phyloP scores from a whole-genome alignment of 2,888 invertebrate species.

The Diarsia rubi region DNA sequence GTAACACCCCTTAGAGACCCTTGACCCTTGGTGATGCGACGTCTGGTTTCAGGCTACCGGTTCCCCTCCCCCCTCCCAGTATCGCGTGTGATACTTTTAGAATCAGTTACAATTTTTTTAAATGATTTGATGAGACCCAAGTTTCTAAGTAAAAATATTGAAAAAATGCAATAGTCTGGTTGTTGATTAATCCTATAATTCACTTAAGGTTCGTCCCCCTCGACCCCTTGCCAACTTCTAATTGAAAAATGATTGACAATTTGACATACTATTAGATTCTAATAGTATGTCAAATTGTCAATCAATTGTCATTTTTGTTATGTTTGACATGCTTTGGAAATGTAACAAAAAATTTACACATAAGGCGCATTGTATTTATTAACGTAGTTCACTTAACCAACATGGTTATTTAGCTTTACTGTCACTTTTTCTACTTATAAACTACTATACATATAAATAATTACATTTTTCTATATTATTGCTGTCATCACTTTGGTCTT shows the following conservation, averaged over 20 bases:
- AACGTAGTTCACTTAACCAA: neutral
- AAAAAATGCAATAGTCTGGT: no score
- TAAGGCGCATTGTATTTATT: neutral
- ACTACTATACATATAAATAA: constrained; percentile 5
- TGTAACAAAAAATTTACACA: constrained; percentile 2
- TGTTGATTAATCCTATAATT: no score
- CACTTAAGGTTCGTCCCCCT: neutral
- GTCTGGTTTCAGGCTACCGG: no score
- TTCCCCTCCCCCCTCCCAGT: no score
- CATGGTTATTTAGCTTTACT: neutral
- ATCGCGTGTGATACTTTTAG: no score
- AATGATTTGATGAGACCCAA: no score
- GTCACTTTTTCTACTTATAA: constrained; percentile 3
- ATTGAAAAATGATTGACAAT: no score
- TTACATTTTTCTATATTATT: neutral
- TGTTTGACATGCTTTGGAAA: neutral
- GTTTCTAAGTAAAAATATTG: no score
- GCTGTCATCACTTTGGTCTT: constrained; percentile 18
- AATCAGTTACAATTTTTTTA: no score
- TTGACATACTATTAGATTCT: no score
- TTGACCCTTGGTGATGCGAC: no score
- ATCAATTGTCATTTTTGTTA: neutral
- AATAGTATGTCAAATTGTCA: neutral
- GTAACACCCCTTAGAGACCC: neutral
- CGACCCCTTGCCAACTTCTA: neutral